Conservation (phyloP, 2,113 vertebrate genomes). For the Hemiprocne comata region DNA sequence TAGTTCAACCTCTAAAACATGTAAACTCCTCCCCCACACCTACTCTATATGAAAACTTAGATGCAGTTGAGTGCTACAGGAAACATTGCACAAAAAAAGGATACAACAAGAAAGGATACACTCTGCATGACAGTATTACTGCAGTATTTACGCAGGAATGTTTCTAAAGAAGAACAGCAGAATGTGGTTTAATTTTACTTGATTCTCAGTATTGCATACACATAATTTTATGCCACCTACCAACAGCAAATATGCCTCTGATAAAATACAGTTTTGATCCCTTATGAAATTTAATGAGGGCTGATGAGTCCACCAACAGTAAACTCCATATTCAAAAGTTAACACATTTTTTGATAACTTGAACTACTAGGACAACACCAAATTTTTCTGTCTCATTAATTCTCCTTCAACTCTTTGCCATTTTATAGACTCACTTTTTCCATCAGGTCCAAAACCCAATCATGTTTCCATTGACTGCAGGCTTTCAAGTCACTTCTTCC, state of each 20-base stretch:
- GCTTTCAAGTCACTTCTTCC: background rate
- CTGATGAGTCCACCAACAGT: background rate
- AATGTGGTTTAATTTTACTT: slow-evolving; percentile 79
- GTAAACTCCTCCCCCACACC: slow-evolving; percentile 40
- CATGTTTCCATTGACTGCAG: background rate
- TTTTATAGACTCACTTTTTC: slow-evolving; percentile 1
- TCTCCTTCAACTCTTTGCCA: background rate
- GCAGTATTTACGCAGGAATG: slow-evolving; percentile 83
- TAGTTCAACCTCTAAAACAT: slow-evolving; percentile 7
- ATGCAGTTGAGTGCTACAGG: slow-evolving; percentile 14
- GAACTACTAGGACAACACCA: background rate
- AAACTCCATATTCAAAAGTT: slow-evolving; percentile 4
- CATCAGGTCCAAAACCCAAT: background rate
- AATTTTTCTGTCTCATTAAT: background rate
- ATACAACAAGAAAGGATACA: slow-evolving; percentile 88
- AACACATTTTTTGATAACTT: background rate
- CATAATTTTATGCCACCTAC: slow-evolving; percentile 58
- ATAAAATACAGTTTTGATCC: slow-evolving; percentile 5
- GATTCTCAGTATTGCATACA: slow-evolving; percentile 59
- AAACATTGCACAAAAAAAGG: slow-evolving; percentile 79
- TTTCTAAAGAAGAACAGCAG: slow-evolving; percentile 86
- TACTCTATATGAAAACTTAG: background rate
- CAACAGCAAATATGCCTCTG: slow-evolving; percentile 17
- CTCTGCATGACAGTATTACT: slow-evolving; percentile 83
- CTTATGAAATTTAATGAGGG: background rate